These are phyloP conservation scores for Drosophila recens DNA, from an alignment of 2,888 invertebrate species.

Conservation along the genomic window DNA sequence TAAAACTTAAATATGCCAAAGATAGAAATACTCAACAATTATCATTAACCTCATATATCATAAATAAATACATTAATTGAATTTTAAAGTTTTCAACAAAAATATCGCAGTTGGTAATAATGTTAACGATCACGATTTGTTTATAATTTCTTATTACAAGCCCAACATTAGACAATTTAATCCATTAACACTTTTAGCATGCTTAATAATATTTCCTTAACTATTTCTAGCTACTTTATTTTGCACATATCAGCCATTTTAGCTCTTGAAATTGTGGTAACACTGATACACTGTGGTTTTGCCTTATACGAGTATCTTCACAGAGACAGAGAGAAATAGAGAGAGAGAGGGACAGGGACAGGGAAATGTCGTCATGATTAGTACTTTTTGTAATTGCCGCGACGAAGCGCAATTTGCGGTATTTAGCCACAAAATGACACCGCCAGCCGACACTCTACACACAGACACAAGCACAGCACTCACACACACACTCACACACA, in stretches of 20 bases:
- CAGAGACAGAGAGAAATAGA: background rate
- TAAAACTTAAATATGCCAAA: too few species aligned
- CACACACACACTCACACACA: slow-evolving; percentile 4
- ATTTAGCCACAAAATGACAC: slow-evolving; percentile 77
- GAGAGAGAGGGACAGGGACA: background rate
- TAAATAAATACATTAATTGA: too few species aligned
- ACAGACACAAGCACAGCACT: slow-evolving; percentile 1
- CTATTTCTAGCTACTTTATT: background rate
- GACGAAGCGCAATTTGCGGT: slow-evolving; percentile 78
- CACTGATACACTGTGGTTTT: slow-evolving; percentile 27
- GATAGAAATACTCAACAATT: too few species aligned
- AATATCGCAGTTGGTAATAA: too few species aligned
- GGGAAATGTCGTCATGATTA: slow-evolving; percentile 65
- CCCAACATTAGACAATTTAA: too few species aligned
- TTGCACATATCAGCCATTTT: background rate
- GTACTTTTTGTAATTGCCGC: slow-evolving; percentile 76
- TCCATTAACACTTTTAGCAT: too few species aligned
- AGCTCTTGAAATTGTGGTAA: background rate
- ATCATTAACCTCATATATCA: too few species aligned
- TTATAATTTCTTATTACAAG: too few species aligned
- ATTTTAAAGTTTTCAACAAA: too few species aligned
- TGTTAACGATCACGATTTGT: too few species aligned
- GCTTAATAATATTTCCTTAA: background rate
- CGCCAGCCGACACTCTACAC: slow-evolving; percentile 38
- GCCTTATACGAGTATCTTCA: slow-evolving; percentile 1